These are phyloP conservation scores for Callaeas wilsoni DNA, from an alignment of 2,113 vertebrate genomes.

Conservation along the genomic window DNA sequence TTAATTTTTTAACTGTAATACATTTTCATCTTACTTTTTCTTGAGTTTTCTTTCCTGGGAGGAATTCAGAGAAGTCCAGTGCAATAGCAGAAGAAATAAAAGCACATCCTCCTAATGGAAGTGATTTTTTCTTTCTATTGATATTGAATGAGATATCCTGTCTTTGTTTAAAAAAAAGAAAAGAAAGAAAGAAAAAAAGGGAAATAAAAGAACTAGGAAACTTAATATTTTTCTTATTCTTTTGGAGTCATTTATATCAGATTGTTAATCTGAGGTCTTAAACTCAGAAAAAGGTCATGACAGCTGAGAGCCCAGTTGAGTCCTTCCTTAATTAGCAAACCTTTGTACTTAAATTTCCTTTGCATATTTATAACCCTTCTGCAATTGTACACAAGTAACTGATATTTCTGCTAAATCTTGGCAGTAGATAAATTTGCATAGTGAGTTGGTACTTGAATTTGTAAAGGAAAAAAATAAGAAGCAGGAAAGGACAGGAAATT, in stretches of 20 bases:
- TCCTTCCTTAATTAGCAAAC: neutral
- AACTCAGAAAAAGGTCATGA: neutral
- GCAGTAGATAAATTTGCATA: neutral
- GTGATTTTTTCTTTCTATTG: neutral
- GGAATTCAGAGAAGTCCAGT: neutral
- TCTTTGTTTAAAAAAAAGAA: neutral
- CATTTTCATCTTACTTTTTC: neutral
- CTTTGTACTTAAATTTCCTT: neutral
- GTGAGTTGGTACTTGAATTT: neutral
- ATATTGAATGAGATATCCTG: neutral
- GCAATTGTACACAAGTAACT: neutral
- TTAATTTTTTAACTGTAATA: neutral
- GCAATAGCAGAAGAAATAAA: neutral
- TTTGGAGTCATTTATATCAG: neutral
- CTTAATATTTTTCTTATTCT: neutral
- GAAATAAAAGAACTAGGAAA: neutral
- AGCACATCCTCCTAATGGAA: neutral
- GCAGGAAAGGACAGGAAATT: neutral
- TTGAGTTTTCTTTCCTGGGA: neutral
- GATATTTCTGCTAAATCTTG: neutral
- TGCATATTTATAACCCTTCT: neutral
- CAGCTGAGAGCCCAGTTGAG: neutral
- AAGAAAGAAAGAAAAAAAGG: fast-evolving
- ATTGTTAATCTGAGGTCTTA: neutral
- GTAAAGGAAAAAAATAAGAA: neutral